Base-by-base conservation (phyloP, 2,113 vertebrate species). In the Entelurus aequoreus region DNA sequence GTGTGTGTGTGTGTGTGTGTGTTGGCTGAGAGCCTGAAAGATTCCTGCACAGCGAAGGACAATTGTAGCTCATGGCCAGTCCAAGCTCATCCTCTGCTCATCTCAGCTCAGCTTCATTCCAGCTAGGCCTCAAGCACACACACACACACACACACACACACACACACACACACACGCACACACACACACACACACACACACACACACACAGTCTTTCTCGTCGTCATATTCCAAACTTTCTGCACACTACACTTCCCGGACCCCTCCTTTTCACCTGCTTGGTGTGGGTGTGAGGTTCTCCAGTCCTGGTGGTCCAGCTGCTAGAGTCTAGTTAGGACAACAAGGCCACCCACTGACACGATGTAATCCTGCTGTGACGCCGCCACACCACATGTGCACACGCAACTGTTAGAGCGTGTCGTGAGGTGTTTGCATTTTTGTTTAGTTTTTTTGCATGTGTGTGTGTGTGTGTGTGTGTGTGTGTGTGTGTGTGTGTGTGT, bases 31-130 rank as follows among this genome's bases (percentile, higher is more conserved):
- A 83, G 68, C 78, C 71, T 77, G 85, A 85, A 83, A 81, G 81
- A 86, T 86, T 82, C 84, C 81, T 84, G 72, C 75, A 72, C 81
- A 82, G 81, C 80, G 87, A 88, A 87, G 85, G 87, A 87, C 87
- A 84, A 76, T 79, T 60, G 58, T 86, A 79, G 84, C 87, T 85
- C 75, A 75, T 76, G 81, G 87, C 84, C 77, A 76, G 78, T 79
- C 77, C 80, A 80, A 77, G 74, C 80, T 84, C 82, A 84, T 87
- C 85, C 86, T 75, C 71, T 72, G 73, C 81, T 85, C 85, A 85
- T 83, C 81, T 83, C 79, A 73, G 63, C 82, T 82, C 79, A 80
- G 80, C 78, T 69, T 70, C 60, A 71, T 78, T 76, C 78, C 63
- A 85, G 72, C 71, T 62, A 81, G 84, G 81, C 87, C 81, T 65